These are phyloP conservation scores for Meiosimyza decipiens DNA, from an alignment of 2,888 invertebrate species.

Conservation along the genomic window DNA sequence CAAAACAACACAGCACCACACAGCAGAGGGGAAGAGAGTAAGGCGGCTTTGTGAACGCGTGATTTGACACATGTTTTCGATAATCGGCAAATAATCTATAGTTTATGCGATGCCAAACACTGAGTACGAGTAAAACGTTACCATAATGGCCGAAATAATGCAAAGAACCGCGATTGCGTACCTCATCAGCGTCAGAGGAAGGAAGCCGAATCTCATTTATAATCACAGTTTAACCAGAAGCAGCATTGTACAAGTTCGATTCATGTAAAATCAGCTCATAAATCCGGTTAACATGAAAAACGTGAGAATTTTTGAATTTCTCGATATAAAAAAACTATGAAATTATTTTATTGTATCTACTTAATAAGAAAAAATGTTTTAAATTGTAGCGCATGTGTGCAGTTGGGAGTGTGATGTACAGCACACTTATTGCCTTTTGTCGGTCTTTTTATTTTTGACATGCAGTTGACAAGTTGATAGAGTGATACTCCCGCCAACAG, in stretches of 20 bases:
- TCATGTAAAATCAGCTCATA: conserved; percentile 49
- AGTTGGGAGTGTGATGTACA: conserved; percentile 1
- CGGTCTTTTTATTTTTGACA: conserved; percentile 55
- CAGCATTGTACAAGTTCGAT: conserved; percentile 25
- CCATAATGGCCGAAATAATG: conserved; percentile 13
- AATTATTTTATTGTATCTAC: conserved; percentile 25
- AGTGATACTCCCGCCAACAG: too few relatives aligned
- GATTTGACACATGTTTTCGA: conserved; percentile 37
- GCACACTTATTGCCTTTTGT: conserved; percentile 38
- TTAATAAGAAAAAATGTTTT: conserved; percentile 20
- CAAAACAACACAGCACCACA: background rate
- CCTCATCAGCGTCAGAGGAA: background rate
- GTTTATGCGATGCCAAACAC: too few relatives aligned
- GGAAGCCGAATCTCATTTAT: too few relatives aligned
- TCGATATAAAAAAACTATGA: conserved; percentile 41
- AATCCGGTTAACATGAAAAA: conserved; percentile 62
- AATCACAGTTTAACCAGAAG: background rate
- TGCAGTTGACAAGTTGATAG: conserved; percentile 59
- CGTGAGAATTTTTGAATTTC: conserved; percentile 62
- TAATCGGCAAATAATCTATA: conserved; percentile 28
- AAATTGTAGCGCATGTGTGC: conserved; percentile 32
- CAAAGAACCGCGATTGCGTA: conserved; percentile 42
- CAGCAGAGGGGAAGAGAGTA: background rate
- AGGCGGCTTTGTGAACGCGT: conserved; percentile 16
- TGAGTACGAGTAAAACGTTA: too few relatives aligned